Base-by-base conservation (phyloP, 64 coral and sea anemone species). In the Astreopora myriophthalma region DNA sequence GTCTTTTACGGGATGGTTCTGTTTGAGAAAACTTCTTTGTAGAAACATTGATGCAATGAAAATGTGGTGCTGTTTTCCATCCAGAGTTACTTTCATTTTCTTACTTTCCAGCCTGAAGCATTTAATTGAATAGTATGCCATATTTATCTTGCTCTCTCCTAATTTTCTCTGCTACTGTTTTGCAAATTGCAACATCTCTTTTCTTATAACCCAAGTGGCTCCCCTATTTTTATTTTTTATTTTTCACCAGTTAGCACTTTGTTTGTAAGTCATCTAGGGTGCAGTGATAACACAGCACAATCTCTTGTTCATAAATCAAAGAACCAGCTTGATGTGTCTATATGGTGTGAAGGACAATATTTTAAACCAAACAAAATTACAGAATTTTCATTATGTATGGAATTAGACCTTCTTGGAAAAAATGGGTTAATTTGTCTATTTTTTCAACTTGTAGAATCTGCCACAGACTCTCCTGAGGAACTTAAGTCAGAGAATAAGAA, bases 401-500 rank as follows among this genome's bases (percentile, higher is more conserved):
- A n/a, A n/a, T n/a, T n/a, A n/a, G n/a, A n/a, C n/a, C n/a, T n/a
- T 46, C 42, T 46, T 46, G 42, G 42, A 6, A 6, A 6, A 6
- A 46, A 46, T 6, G 42, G 42, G 42, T 22, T 39, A 36, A 69
- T 1, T 37, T 29, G 38, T 64, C 19, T 22, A 9, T 22, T 11
- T 83, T 8, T 39, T 83, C 61, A 8, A 20, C 31, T 51, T 83
- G 55, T 17, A 64, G 79, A 65, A 83, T 65, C 79, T 11, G 85
- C 40, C 13, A 34, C 75, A 48, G 85, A 71, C 55, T 49, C 68
- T 40, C 20, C 63, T 73, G 91, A 82, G 25, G 36, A 80, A 42
- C 48, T 71, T 6, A 88, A 91, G 72, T 63, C 76, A 86, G 80
- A 96, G 13, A 91, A 96, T 17, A 77, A 85, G 48, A 96, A 96